Percentiles rank a stretch among this genome's conserved stretches.
phyloP scores from a whole-genome alignment of 2,888 invertebrate genomes.

The Latrodectus elegans region DNA sequence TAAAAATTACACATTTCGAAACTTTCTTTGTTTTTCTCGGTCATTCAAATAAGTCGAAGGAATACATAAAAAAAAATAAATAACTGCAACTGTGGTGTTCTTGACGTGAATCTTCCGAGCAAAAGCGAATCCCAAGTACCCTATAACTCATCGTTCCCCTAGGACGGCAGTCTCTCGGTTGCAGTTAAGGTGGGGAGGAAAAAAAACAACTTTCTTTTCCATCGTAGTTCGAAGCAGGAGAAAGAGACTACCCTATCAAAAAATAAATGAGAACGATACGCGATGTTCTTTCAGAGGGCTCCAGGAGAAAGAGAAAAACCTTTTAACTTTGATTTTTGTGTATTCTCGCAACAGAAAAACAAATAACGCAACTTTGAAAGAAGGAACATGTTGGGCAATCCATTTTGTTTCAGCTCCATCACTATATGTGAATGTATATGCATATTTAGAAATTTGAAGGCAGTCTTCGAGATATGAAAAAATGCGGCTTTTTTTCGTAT shows the following conservation, averaged over 20 bases:
- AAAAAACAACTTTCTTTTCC: not conserved
- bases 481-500: no score
- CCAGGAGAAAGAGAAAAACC: not conserved
- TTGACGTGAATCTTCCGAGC: no score
- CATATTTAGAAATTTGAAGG: no score
- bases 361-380: not conserved
- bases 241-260: not conserved
- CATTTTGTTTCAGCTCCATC: no score
- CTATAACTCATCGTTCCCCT: not conserved
- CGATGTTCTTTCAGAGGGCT: not conserved
- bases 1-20: no score
- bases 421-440: no score
- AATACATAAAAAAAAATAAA: no score
- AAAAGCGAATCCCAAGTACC: not conserved
- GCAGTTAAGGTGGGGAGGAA: not conserved
- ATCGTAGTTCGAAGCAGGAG: not conserved
- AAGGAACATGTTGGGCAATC: not conserved
- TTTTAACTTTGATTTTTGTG: conserved; percentile 2
- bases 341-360: not conserved
- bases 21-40: no score
- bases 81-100: no score
- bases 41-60: no score
- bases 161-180: not conserved
- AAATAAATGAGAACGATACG: not conserved
- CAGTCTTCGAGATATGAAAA: no score